phyloP scores from a whole-genome alignment of 2,113 vertebrate species.

The Morone saxatilis region DNA sequence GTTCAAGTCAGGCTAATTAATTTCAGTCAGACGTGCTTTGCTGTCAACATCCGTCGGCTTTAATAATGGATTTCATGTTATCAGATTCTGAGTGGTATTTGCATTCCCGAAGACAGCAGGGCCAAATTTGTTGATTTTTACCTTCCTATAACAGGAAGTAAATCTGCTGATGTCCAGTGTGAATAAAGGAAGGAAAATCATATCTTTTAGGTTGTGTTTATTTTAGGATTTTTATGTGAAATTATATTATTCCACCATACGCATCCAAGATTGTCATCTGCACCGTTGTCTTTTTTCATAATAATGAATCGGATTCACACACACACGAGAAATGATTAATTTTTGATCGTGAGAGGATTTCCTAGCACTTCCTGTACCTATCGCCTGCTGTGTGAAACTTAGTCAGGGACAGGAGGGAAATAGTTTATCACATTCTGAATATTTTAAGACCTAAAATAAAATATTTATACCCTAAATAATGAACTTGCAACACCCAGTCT shows the following conservation, averaged over 20 bases:
- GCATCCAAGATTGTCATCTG: neutral
- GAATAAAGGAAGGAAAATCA: neutral
- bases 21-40: conserved; percentile 54
- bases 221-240: neutral
- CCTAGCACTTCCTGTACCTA: neutral
- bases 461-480: conserved; percentile 60
- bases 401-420: conserved; percentile 22
- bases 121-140: conserved; percentile 23
- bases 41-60: conserved; percentile 58
- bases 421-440: conserved; percentile 52
- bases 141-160: neutral
- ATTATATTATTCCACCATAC: neutral
- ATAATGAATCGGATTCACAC: neutral
- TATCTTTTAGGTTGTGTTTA: neutral
- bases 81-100: conserved; percentile 48
- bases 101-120: conserved; percentile 10
- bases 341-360: conserved; percentile 8
- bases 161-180: neutral
- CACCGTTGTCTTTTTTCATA: neutral
- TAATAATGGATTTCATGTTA: conserved; percentile 52
- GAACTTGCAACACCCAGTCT: conserved; percentile 28
- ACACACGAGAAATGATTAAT: neutral
- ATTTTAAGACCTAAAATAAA: conserved; percentile 53
- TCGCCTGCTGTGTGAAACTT: conserved; percentile 13
- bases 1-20: conserved; percentile 63